These are phyloP conservation scores for Lophura swinhoii DNA, from an alignment of 2,797 vertebrate genomes.

Conservation along the genomic window DNA sequence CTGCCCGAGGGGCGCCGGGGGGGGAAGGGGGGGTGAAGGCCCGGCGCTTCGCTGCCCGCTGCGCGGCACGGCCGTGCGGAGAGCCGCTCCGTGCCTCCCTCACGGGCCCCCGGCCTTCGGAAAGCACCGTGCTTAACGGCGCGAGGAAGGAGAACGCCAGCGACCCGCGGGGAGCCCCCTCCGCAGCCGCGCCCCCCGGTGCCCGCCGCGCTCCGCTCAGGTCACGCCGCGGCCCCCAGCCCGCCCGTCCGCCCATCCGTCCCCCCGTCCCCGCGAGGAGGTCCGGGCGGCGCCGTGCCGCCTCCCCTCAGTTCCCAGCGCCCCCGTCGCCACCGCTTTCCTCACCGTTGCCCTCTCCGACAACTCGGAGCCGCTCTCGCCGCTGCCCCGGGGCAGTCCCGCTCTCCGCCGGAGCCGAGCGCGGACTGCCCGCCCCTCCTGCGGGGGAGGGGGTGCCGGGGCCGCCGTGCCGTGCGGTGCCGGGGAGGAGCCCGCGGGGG, in stretches of 20 bases:
- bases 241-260: no score
- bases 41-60: not conserved
- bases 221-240: not conserved
- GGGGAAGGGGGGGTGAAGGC: not conserved
- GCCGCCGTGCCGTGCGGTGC: not conserved
- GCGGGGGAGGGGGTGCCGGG: not conserved
- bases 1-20: not conserved
- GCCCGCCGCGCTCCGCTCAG: not conserved
- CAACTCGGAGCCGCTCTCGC: not conserved
- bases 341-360: not conserved
- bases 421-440: slow-evolving; percentile 19
- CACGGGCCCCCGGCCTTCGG: not conserved
- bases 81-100: not conserved
- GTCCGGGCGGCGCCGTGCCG: no score
- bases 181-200: not conserved
- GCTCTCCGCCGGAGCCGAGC: not conserved
- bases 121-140: not conserved
- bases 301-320: not conserved
- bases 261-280: not conserved
- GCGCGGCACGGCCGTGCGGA: not conserved
- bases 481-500: slow-evolving; percentile 8
- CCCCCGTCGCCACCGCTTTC: not conserved
- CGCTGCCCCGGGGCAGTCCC: not conserved
- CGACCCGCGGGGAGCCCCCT: not conserved
- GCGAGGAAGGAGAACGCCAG: not conserved